Base-by-base conservation (phyloP, 2,797 vertebrate genomes). In the Myotis myotis region DNA sequence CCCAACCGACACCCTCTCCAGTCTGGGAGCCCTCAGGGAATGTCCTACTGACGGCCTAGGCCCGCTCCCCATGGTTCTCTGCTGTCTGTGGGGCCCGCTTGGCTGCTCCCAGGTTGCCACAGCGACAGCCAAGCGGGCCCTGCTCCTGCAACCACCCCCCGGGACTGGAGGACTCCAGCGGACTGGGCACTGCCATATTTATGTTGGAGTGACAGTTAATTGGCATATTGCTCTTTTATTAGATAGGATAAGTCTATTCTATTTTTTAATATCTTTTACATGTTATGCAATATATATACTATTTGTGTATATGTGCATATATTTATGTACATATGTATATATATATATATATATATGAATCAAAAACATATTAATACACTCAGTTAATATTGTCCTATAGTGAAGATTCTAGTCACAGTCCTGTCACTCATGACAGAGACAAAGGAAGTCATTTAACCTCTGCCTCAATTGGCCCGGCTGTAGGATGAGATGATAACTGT, bases 361-460 rank as follows among this genome's bases (percentile, higher is more conserved):
- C 53, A 51, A 51, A 75, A 93, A 30, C 15, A 55, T 81, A 91
- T 71, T 64, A 90, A 88, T 66, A 68, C 4, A 53, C n/a, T 5
- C 10, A 86, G 25, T 74, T 83, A 22, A 70, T 20, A 74, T 0
- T 36, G 28, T 87, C 71, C 15, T 64, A 30, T 22, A 28, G 16
- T 44, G 36, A 75, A 60, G 49, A 88, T 62, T 89, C 66, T 66
- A 87, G 33, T 62, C 38, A 71, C 5, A 85, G 71, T 25, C 66
- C 74, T 89, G 22, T 36, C 16, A 74, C 17, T 86, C 38, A 70
- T 0, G 4, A 41, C 47, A 87, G 38, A 44, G 55, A 70, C 68
- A 76, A 66, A 80, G 44, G 72, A 71, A 95, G 76, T 47, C n/a
- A 79, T 10, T 89, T 74, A 71, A 71, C 80, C n/a, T 78, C 82